Evolutionary conservation across 1,140 invertebrate genomes (phyloP).

Genomic region (Monochamus saltuarius): DNA sequence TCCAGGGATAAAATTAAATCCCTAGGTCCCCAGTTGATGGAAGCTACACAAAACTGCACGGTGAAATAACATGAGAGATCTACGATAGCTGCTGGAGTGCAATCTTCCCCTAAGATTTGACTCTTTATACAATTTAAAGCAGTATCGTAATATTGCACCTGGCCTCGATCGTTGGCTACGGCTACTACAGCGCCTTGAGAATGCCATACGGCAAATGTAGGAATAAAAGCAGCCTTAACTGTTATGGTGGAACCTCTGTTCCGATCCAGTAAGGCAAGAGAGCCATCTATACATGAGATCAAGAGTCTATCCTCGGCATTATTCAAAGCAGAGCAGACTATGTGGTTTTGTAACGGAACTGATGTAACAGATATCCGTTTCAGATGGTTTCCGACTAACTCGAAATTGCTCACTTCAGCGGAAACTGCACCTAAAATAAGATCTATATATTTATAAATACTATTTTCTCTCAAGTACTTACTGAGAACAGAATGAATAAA

Average conservation of each 20-base stretch:
- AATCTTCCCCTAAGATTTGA: slow-evolving; percentile 70
- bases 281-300: slow-evolving; percentile 74
- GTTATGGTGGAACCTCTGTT: slow-evolving; percentile 63
- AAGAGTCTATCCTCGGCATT: slow-evolving; percentile 72
- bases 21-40: slow-evolving; percentile 55
- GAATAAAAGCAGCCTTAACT: slow-evolving; percentile 68
- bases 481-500: too few relatives aligned
- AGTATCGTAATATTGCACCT: slow-evolving; percentile 77
- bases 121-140: slow-evolving; percentile 66
- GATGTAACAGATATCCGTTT: slow-evolving; percentile 68
- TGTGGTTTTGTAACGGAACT: slow-evolving; percentile 70
- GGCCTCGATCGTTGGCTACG: slow-evolving; percentile 69
- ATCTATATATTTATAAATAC: too few relatives aligned
- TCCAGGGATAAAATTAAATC: slow-evolving; percentile 60
- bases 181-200: slow-evolving; percentile 67
- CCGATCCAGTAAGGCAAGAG: slow-evolving; percentile 71
- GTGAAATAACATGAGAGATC: slow-evolving; percentile 72
- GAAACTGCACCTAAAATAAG: slow-evolving; percentile 68
- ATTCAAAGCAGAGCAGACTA: slow-evolving; percentile 66
- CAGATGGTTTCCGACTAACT: slow-evolving; percentile 67
- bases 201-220: slow-evolving; percentile 72
- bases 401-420: slow-evolving; percentile 71
- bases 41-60: slow-evolving; percentile 60
- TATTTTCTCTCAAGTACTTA: too few relatives aligned
- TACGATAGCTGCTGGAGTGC: slow-evolving; percentile 61